Evolutionary conservation across 2,888 invertebrate species (phyloP), one percentile per base, ranked within the genome.

Genomic region (Coenonympha arcania): DNA sequence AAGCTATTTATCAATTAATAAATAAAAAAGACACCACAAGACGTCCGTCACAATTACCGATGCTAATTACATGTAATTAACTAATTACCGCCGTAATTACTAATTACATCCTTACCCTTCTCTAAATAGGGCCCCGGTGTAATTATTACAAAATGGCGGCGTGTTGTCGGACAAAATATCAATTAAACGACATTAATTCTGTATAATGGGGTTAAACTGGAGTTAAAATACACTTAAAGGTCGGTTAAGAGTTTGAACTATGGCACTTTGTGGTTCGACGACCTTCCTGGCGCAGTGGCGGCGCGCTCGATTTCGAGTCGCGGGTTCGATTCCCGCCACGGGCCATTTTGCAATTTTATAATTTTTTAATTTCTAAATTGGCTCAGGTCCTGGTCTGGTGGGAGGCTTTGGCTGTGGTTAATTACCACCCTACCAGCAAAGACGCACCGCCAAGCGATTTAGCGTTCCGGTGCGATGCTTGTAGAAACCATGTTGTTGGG

Each of bases 111-210:
- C 31, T 43, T 31, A 43, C 43, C 43, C 31, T 42, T 42, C 11
- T 43, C 30, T 43, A 31, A 43, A 39, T 39, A 39, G 39, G 22
- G 15, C 15, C 13, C 11, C 18, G 1, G 4, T 6, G 41, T 48
- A 34, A 48, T 48, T 42, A 48, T 42, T 11, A 42, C 48, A 48
- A 42, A 48, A 48, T 42, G 48, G 48, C 13, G 41, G 41, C 48
- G 13, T 42, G 34, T 36, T 28, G 18, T 13, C 8, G 13, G 42
- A 41, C 41, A 36, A 19, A 48, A 46, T 30, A 43, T 20, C 20
- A 30, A 46, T 46, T 46, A 37, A 43, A 43, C 13, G 6, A 43
- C 30, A 31, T 43, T 43, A 43, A 43, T 43, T 43, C 8, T 5
- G 20, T 31, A 15, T 15, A 43, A 43, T 43, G 31, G 43, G 3